Evolutionary conservation across 2,888 invertebrate genomes (phyloP), one percentile per base, ranked within the genome.

Genomic region (Xanthia icteritia): DNA sequence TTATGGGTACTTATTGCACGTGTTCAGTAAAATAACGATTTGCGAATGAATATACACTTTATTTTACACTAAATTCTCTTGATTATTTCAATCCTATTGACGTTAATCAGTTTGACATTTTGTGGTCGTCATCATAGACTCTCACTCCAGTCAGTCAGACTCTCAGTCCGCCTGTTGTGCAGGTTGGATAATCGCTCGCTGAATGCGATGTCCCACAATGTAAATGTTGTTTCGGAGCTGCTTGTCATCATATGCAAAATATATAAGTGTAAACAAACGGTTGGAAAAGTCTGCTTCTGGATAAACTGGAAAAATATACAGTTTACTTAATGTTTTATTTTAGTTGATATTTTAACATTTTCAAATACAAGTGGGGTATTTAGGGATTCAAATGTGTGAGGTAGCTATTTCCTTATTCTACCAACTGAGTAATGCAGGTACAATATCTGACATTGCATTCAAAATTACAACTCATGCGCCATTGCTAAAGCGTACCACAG

Each of bases 191-290:
- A 9, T 8, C 39, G 39, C 9, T 39, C 39, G 39, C 9, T 39
- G 39, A 39, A 9, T 39, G 39, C 39, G 39, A 39, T 39, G 39
- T 9, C 39, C 39, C 39, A 39, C 39, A 39, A 31, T 31, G 15
- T 65, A 79, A 61, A 45, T 51, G 74, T 54, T 64, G n/a, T 74
- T 83, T 36, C 15, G 36, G 17, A 36, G 56, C 36, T 42, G 74
- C 20, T 48, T 78, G n/a, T 71, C 63, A 64, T 23, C 56, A 13
- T 66, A 73, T 58, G 48, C 48, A 72, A 81, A 60, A 65, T 72
- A 56, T 68, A 11, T 60, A 23, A 5, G 27, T 23, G 36, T 31
- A 20, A 17, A 48, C 45, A 20, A 17, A 48, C 45, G n/a, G 36
- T 45, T 56, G 39, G 36, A 45, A 42, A 65, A 51, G 27, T 56